A percentile compares a stretch with the other conserved stretches of the same genome.
These are phyloP conservation scores for Archivesica marissinica DNA, from an alignment of 1,140 invertebrate genomes.

Conservation along the genomic window DNA sequence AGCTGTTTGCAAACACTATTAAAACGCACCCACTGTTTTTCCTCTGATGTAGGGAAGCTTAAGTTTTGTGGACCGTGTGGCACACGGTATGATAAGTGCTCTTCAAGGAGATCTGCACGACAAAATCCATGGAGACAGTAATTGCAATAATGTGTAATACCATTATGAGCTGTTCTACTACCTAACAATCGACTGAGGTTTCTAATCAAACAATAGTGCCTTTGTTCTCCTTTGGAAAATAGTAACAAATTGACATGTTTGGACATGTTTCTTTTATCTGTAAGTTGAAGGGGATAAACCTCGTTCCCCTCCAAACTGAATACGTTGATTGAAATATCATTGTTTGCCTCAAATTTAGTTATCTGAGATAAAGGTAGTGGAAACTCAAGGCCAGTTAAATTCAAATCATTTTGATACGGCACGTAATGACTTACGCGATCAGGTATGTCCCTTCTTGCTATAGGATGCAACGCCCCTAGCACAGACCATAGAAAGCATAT, in stretches of 20 bases:
- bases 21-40: constrained; percentile 54
- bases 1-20: constrained; percentile 16
- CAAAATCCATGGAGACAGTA: constrained; percentile 57
- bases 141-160: constrained; percentile 45
- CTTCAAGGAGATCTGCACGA: constrained; percentile 16
- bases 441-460: neutral
- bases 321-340: constrained; percentile 48
- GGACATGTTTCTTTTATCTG: neutral
- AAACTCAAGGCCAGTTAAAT: neutral
- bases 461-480: neutral
- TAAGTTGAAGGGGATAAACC: constrained; percentile 38
- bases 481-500: constrained; percentile 54
- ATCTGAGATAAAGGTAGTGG: constrained; percentile 34
- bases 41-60: constrained; percentile 51
- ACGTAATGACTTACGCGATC: constrained; percentile 27
- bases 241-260: constrained; percentile 34
- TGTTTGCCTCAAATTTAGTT: constrained; percentile 25
- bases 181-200: constrained; percentile 47
- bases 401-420: constrained; percentile 35
- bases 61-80: constrained; percentile 57
- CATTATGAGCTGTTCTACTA: constrained; percentile 42
- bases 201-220: constrained; percentile 52
- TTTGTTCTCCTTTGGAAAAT: constrained; percentile 14
- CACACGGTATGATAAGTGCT: constrained; percentile 52
- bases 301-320: constrained; percentile 33